Conservation (phyloP, 2,888 invertebrate species). For the Aquatica leii region DNA sequence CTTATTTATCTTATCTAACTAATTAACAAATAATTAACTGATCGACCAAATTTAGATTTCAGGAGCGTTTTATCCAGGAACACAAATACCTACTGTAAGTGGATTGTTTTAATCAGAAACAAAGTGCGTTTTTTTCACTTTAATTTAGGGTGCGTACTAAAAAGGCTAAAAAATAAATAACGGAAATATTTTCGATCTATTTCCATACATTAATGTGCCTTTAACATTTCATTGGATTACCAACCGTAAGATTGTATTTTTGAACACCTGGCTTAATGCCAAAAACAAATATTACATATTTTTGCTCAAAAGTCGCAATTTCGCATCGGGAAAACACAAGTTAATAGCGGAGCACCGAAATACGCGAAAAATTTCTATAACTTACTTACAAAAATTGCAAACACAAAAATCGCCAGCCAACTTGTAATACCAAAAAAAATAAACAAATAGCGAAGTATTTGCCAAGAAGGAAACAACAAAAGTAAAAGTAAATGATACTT, state of each 20-base stretch:
- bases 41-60: no score
- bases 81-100: no score
- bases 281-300: slow-evolving; percentile 38
- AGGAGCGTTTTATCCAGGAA: no score
- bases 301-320: slow-evolving; percentile 38
- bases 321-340: slow-evolving; percentile 9
- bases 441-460: not conserved
- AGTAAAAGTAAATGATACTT: slow-evolving; percentile 37
- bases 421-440: not conserved
- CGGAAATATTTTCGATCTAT: slow-evolving; percentile 33
- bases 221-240: slow-evolving; percentile 29
- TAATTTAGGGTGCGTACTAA: no score
- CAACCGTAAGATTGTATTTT: slow-evolving; percentile 40
- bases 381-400: slow-evolving; percentile 1
- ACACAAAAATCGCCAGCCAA: slow-evolving; percentile 3
- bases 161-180: not conserved
- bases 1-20: no score
- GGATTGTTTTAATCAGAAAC: no score
- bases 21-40: no score
- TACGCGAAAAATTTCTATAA: slow-evolving; percentile 8
- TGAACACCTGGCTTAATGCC: slow-evolving; percentile 42
- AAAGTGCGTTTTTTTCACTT: no score
- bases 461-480: slow-evolving; percentile 6
- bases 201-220: slow-evolving; percentile 29
- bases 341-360: not conserved